Base-by-base conservation (phyloP, 2,888 invertebrate species). In the Gibbula magus region DNA sequence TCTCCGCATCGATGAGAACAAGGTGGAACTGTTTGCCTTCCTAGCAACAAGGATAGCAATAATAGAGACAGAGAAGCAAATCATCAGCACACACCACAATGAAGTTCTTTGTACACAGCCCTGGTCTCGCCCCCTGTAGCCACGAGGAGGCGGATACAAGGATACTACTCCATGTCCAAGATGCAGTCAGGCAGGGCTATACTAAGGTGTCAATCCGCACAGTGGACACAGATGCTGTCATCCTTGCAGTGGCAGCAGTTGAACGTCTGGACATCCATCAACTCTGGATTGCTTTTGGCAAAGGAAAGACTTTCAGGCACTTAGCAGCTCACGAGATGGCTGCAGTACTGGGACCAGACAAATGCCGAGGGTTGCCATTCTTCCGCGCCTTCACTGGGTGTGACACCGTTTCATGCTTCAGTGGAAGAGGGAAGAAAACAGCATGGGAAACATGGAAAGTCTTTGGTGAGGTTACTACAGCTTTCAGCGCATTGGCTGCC, bases 61-160 rank as follows among this genome's bases (percentile, higher is more conserved):
- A n/a, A n/a, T 79, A 22, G 35, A 32, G 1, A 75, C 22, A 20
- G 35, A 75, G 39, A 75, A 66, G 29, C 45, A 29, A n/a, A 7
- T 56, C 22, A 51, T 70, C 61, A 52, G 20, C 45, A 78, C 77
- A 0, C 13, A 54, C 13, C 53, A 53, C 18, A 53, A 75, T 10
- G n/a, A 51, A 18, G 83, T 77, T 1, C 35, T 79, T 8, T 76
- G 32, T 45, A 54, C 75, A 32, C 53, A 70, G 29, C 61, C 45
- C 67, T 20, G 20, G 25, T 25, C 39, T 85, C n/a, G 53, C 78
- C 18, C 81, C 82, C 73, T n/a, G n/a, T n/a, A n/a, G 25, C 32
- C 81, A 84, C 13, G 83, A 84, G 75, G 83, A 85, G 54, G 85
- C 85, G 13, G 83, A 85, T 67, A 81, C 80, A 1, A 29, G 83